phyloP scores from a whole-genome alignment of 1,140 invertebrate genomes.

The Scaptomyza pallida region DNA sequence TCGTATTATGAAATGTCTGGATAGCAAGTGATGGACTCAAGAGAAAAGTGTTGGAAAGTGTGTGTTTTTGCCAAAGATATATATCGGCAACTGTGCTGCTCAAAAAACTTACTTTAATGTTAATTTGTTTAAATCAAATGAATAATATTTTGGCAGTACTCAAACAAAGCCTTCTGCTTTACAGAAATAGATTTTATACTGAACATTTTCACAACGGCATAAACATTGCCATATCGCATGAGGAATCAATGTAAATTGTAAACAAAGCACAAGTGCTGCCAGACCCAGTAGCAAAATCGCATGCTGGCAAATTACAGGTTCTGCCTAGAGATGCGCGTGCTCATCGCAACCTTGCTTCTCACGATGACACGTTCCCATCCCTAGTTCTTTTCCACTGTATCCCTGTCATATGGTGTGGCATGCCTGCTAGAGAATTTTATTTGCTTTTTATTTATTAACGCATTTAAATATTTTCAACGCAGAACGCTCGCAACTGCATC shows the following conservation, averaged over 20 bases:
- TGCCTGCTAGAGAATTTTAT: slow-evolving; percentile 33
- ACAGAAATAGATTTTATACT: neutral
- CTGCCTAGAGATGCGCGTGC: neutral
- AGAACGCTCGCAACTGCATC: slow-evolving; percentile 42
- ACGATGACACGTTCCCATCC: slow-evolving; percentile 1
- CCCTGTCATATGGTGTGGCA: slow-evolving; percentile 36
- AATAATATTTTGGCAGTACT: neutral
- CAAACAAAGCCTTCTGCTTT: slow-evolving; percentile 18
- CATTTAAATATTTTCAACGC: slow-evolving; percentile 27
- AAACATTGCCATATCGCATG: neutral
- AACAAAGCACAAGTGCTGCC: slow-evolving; percentile 24
- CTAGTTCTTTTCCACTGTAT: slow-evolving; percentile 33
- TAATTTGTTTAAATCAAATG: neutral
- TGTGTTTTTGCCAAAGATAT: neutral
- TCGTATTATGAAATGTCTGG: slow-evolving; percentile 41
- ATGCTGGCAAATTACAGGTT: neutral
- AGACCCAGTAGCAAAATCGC: neutral
- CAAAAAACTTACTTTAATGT: slow-evolving; percentile 2
- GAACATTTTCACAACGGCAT: neutral
- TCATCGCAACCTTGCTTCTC: too few species aligned
- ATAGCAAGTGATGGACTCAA: slow-evolving; percentile 20
- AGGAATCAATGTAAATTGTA: slow-evolving; percentile 20
- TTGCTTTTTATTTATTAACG: slow-evolving; percentile 44
- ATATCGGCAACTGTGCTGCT: slow-evolving; percentile 10
- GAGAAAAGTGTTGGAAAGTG: slow-evolving; percentile 43